Conservation (phyloP, 1,140 invertebrate genomes). For the Cephus cinctus region DNA sequence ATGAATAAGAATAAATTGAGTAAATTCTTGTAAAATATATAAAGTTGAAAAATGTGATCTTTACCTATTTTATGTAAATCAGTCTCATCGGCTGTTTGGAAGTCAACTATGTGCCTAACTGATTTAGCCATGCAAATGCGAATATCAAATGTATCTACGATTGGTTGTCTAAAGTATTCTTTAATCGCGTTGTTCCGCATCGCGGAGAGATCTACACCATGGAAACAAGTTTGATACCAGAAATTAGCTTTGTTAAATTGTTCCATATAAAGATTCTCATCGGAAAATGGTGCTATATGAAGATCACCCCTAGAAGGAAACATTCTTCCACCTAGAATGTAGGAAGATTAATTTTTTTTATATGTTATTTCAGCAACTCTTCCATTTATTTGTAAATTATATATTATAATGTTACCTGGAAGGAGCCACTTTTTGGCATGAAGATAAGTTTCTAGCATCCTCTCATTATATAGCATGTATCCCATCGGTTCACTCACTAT, state of each 20-base stretch:
- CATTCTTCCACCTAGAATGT: slow-evolving; percentile 72
- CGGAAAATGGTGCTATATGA: slow-evolving; percentile 97
- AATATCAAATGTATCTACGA: slow-evolving; percentile 99
- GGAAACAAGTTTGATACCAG: slow-evolving; percentile 98
- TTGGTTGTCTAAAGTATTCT: slow-evolving; percentile 98
- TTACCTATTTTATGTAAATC: slow-evolving; percentile 91
- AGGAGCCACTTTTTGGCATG: slow-evolving; percentile 98
- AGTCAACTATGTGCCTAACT: slow-evolving; percentile 93
- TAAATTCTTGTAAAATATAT: no score
- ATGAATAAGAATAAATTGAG: no score
- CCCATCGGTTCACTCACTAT: slow-evolving; percentile 99
- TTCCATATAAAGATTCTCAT: slow-evolving; percentile 97
- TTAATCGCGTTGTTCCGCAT: slow-evolving; percentile 90
- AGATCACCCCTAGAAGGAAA: slow-evolving; percentile 95
- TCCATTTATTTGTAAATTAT: background rate
- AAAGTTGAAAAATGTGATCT: background rate
- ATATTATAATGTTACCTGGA: slow-evolving; percentile 62
- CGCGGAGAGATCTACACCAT: slow-evolving; percentile 93
- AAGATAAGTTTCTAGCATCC: slow-evolving; percentile 98
- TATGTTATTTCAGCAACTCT: no score
- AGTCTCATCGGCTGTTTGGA: slow-evolving; percentile 88
- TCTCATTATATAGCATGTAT: slow-evolving; percentile 99
- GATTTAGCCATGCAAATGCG: slow-evolving; percentile 96
- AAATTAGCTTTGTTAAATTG: slow-evolving; percentile 99
- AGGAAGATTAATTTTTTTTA: no score